Percentiles rank a stretch among this genome's conserved stretches.
These are phyloP conservation scores for Periophthalmus modestus DNA, from an alignment of 2,113 vertebrate genomes.

Conservation along the genomic window DNA sequence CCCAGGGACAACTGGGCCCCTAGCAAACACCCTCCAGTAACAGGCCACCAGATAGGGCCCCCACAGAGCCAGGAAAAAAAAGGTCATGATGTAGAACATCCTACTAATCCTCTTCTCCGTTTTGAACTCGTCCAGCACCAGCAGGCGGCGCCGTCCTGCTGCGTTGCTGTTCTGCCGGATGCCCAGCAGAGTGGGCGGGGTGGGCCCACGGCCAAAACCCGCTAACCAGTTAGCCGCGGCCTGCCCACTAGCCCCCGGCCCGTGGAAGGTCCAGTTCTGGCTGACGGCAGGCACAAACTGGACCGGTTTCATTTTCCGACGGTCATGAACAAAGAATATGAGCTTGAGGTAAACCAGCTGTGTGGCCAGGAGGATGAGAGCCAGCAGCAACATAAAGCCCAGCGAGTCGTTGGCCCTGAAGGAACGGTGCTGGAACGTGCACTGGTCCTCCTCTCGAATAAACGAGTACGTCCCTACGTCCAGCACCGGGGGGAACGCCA, in stretches of 20 bases:
- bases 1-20: slow-evolving; percentile 92
- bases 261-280: slow-evolving; percentile 99
- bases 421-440: slow-evolving; percentile 98
- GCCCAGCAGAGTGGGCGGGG: slow-evolving; percentile 96
- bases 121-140: slow-evolving; percentile 99
- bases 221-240: slow-evolving; percentile 99
- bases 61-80: slow-evolving; percentile 98
- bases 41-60: slow-evolving; percentile 98
- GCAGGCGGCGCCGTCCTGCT: slow-evolving; percentile 91
- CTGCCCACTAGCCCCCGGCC: slow-evolving; percentile 96
- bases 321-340: slow-evolving; percentile 98
- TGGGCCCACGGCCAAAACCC: slow-evolving; percentile 97
- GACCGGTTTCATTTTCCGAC: slow-evolving; percentile 99
- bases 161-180: slow-evolving; percentile 97
- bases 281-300: slow-evolving; percentile 99
- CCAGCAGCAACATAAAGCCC: slow-evolving; percentile 99
- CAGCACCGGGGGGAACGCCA: slow-evolving; percentile 98
- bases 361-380: slow-evolving; percentile 97
- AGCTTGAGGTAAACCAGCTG: slow-evolving; percentile 99
- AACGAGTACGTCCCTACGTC: slow-evolving; percentile 99
- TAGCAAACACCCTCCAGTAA: slow-evolving; percentile 98
- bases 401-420: slow-evolving; percentile 98
- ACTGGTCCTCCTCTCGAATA: slow-evolving; percentile 98
- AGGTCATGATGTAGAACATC: slow-evolving; percentile 99
- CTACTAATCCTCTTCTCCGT: slow-evolving; percentile 99